Evolutionary conservation across 1,140 invertebrate species (phyloP).

Genomic region (Nymphalis io): DNA sequence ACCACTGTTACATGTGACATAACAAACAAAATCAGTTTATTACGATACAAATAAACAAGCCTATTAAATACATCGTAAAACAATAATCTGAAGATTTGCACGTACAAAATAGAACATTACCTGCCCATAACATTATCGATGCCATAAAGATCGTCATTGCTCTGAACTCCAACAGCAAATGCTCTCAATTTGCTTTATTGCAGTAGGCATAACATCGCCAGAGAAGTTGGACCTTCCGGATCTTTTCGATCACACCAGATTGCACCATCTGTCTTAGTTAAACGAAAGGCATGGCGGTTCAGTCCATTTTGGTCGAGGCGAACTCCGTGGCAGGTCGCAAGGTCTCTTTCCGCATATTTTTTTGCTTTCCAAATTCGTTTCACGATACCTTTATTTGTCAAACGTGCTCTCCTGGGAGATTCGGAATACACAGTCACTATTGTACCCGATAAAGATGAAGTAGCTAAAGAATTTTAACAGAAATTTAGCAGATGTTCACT

Average conservation of each 20-base stretch:
- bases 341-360: constrained; percentile 60
- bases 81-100: constrained; percentile 68
- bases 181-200: constrained; percentile 77
- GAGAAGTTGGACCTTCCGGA: constrained; percentile 28
- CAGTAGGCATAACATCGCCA: constrained; percentile 57
- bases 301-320: constrained; percentile 43
- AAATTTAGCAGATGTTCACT: constrained; percentile 36
- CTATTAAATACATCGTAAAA: constrained; percentile 55
- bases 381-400: constrained; percentile 71
- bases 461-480: constrained; percentile 29
- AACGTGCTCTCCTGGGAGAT: constrained; percentile 49
- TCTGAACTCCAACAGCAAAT: constrained; percentile 69
- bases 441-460: constrained; percentile 46
- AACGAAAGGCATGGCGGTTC: constrained; percentile 27
- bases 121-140: constrained; percentile 75
- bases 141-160: constrained; percentile 67
- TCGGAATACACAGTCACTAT: constrained; percentile 41
- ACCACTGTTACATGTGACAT: neutral
- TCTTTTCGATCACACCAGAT: constrained; percentile 10
- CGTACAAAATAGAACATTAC: constrained; percentile 70
- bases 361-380: constrained; percentile 60
- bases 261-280: constrained; percentile 29
- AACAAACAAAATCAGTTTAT: neutral
- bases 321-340: constrained; percentile 51
- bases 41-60: neutral